Evolutionary conservation across 2,113 vertebrate species (phyloP).

Genomic region (Tragelaphus buxtoni): DNA sequence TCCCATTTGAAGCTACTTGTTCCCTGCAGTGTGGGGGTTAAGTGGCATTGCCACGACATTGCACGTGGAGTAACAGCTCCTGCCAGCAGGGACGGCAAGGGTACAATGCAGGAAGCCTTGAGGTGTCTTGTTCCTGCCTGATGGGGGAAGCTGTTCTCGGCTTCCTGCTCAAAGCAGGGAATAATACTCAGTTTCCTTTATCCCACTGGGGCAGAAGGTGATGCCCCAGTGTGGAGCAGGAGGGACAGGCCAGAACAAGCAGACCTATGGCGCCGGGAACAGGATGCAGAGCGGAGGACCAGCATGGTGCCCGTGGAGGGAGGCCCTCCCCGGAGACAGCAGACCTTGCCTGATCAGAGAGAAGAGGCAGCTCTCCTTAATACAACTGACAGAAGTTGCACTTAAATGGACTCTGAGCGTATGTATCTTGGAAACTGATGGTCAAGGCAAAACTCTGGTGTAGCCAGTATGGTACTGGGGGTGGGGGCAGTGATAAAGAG

Average conservation of each 20-base stretch:
- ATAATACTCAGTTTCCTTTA: neutral
- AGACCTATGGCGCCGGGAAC: neutral
- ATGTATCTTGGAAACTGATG: neutral
- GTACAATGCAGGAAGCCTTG: neutral
- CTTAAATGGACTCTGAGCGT: neutral
- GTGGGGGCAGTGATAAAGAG: neutral
- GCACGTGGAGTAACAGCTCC: neutral
- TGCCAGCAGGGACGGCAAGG: neutral
- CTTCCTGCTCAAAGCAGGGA: neutral
- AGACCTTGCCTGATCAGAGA: neutral
- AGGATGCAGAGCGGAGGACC: neutral
- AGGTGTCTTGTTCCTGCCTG: neutral
- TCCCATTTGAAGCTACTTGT: neutral
- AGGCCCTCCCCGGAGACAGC: neutral
- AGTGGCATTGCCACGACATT: neutral
- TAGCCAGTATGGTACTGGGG: neutral
- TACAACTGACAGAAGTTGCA: neutral
- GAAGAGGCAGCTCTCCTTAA: neutral
- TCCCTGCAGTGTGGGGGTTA: neutral
- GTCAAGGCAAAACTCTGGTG: neutral
- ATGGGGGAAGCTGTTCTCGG: neutral
- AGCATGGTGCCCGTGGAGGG: fast-evolving
- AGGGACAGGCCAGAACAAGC: neutral
- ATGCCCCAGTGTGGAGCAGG: neutral
- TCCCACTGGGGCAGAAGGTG: neutral